Base-by-base conservation (phyloP, 1,140 invertebrate species). In the Lucilia sericata region DNA sequence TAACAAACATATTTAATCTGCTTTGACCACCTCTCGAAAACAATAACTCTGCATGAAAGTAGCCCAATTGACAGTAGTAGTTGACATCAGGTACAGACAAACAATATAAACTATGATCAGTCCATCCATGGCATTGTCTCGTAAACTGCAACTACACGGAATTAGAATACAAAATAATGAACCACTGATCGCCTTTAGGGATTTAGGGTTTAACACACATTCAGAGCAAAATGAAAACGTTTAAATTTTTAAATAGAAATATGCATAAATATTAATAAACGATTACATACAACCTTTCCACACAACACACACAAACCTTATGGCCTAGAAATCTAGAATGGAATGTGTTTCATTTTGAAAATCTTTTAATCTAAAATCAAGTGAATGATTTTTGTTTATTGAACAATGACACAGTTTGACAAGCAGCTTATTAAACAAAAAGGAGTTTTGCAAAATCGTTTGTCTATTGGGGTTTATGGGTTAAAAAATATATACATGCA, bases 251-350 rank as follows among this genome's bases (percentile, higher is more conserved):
- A 36, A 76, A 36, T 17, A 19, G 9, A 49, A 80, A 80, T 80
- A 25, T 49, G 76, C n/a, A 21, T 80, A 80, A 80, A 80, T 80
- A 80, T 80, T 80, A 51, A 80, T 80, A 80, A 80, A 51, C 76
- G 76, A 80, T 80, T 80, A 80, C 76, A 49, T 70, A 70, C 65
- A 21, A 25, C 51, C 12, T 2, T 42, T 42, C 5, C 5, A 42
- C 42, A 42, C 42, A 42, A 42, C 42, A 42, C 42, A 42, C 42
- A 42, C n/a, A n/a, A n/a, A n/a, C 42, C 42, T 42, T 7, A 8
- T 10, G 10, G 42, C 42, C 25, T 30, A 42, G 42, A 42, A 42
- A 42, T 2, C 42, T 10, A 42, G 7, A 42, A 42, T 42, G 42
- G 42, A 42, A 42, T 8, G 5, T 42, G 42, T 42, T 42, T 42